phyloP scores from a whole-genome alignment of 2,797 vertebrate species.

The Takifugu ocellatus region DNA sequence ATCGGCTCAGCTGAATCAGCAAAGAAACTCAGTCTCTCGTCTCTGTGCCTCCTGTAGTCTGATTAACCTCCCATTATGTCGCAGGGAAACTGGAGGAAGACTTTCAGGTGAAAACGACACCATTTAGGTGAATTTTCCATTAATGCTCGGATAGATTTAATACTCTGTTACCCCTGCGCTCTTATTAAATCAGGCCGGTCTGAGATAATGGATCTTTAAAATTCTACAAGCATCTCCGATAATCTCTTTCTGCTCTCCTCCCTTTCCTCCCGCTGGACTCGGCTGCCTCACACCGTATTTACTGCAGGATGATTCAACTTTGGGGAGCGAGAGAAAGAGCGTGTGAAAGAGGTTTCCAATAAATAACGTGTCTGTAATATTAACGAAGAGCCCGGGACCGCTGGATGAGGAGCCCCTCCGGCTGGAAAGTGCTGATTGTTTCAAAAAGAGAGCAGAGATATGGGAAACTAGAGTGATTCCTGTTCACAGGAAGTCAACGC shows the following conservation, averaged over 20 bases:
- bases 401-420: conserved; percentile 35
- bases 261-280: conserved; percentile 48
- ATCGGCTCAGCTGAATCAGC: conserved; percentile 56
- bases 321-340: conserved; percentile 31
- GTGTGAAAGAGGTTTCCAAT: conserved; percentile 63
- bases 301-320: conserved; percentile 62
- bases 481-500: conserved; percentile 36
- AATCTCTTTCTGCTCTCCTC: conserved; percentile 48
- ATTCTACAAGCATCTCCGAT: conserved; percentile 63
- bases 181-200: conserved; percentile 71
- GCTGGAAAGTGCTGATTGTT: conserved; percentile 46
- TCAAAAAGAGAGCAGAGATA: conserved; percentile 48
- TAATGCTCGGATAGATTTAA: conserved; percentile 64
- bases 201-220: conserved; percentile 76
- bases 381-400: conserved; percentile 38
- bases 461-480: conserved; percentile 44
- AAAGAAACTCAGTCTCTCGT: conserved; percentile 30
- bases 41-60: conserved; percentile 17
- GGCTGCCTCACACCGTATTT: conserved; percentile 52
- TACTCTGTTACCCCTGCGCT: conserved; percentile 53
- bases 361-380: conserved; percentile 64
- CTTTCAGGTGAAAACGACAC: conserved; percentile 53
- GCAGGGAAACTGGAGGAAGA: conserved; percentile 24
- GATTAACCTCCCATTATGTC: conserved; percentile 40
- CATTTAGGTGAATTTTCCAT: conserved; percentile 66